These are phyloP conservation scores for Panthera tigris DNA, from an alignment of 2,113 vertebrate species.

Conservation along the genomic window DNA sequence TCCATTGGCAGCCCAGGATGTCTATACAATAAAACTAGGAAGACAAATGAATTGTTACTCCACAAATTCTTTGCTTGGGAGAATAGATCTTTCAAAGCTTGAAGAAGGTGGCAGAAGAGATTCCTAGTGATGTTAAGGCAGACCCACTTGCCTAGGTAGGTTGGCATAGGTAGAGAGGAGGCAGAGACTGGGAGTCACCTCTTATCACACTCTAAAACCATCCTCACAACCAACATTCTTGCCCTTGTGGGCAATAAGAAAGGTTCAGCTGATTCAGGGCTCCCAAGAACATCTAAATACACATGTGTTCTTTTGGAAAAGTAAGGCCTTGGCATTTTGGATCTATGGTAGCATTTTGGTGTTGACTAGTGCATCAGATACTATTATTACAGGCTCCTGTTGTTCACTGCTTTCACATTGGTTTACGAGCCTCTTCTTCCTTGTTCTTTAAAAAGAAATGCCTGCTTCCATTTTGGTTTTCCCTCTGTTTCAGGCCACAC, in stretches of 20 bases:
- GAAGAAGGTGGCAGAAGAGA: not conserved
- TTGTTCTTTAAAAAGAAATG: not conserved
- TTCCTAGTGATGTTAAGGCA: not conserved
- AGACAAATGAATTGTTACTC: not conserved
- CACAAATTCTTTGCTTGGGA: not conserved
- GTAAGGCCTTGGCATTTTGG: not conserved
- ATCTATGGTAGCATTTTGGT: not conserved
- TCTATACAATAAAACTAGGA: not conserved
- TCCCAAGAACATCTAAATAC: not conserved
- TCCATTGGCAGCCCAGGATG: not conserved
- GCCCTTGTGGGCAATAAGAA: not conserved
- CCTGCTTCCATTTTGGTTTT: slow-evolving; percentile 28
- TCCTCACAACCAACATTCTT: not conserved
- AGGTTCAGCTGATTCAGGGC: not conserved
- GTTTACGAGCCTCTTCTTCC: not conserved
- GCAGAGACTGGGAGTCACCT: not conserved
- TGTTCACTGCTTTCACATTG: not conserved
- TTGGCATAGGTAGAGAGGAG: not conserved
- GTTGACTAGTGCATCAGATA: not conserved
- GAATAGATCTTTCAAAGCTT: not conserved
- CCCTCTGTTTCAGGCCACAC: not conserved
- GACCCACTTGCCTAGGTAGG: not conserved
- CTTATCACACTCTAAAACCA: not conserved
- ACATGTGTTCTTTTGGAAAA: not conserved
- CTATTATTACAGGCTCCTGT: not conserved